These are phyloP conservation scores for Danio kyathit DNA, from an alignment of 2,797 vertebrate species.

Conservation along the genomic window DNA sequence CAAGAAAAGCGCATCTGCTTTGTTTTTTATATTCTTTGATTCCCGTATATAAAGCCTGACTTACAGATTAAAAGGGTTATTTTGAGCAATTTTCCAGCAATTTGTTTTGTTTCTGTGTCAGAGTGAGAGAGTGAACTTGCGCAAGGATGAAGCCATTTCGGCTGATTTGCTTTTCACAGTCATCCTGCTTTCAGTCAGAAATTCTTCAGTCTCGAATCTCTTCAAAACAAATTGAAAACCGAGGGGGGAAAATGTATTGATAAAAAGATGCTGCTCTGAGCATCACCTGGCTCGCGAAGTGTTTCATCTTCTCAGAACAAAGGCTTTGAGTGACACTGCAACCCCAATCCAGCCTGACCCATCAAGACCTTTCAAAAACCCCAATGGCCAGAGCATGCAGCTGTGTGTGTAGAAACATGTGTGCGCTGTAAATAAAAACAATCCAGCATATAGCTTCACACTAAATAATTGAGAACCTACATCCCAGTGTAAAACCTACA, in stretches of 20 bases:
- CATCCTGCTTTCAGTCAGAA: constrained; percentile 1
- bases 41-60: neutral
- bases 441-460: neutral
- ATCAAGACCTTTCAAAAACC: neutral
- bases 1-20: neutral
- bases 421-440: neutral
- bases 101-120: neutral
- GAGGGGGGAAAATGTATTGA: constrained; percentile 9
- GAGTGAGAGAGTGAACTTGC: neutral
- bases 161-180: constrained; percentile 2
- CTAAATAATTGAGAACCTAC: neutral
- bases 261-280: constrained; percentile 28
- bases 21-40: neutral
- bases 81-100: constrained; percentile 10
- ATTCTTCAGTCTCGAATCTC: constrained; percentile 30
- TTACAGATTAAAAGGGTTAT: neutral
- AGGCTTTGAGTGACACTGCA: constrained; percentile 41
- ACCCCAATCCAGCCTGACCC: constrained; percentile 20
- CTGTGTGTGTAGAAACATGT: constrained; percentile 34
- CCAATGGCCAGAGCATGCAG: constrained; percentile 36
- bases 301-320: constrained; percentile 62
- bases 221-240: constrained; percentile 48
- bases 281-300: constrained; percentile 45
- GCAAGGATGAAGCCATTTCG: constrained; percentile 20
- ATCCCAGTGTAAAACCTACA: neutral